Percentiles rank a stretch among this genome's conserved stretches.
phyloP scores from a whole-genome alignment of 2,888 invertebrate genomes.

The Podabrus alpinus region DNA sequence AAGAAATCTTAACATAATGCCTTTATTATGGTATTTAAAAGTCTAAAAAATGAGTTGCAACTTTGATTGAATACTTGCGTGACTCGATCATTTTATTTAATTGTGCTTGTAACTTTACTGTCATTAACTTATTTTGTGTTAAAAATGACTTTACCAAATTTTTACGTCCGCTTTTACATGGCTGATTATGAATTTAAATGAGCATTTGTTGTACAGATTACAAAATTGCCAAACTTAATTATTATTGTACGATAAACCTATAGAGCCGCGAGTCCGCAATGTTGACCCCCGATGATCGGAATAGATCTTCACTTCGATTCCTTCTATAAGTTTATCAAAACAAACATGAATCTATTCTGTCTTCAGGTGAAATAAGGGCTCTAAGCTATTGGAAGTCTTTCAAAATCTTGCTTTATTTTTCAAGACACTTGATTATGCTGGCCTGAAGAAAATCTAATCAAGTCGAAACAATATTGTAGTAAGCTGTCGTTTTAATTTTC shows the following conservation, averaged over 20 bases:
- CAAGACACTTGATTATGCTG: no score
- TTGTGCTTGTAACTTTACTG: constrained; percentile 21
- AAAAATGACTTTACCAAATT: constrained; percentile 23
- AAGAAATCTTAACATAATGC: constrained; percentile 25
- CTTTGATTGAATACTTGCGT: constrained; percentile 31
- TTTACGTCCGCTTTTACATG: constrained; percentile 22
- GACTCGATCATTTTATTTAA: constrained; percentile 34
- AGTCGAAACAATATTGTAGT: no score
- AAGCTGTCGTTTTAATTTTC: no score
- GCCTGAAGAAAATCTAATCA: no score
- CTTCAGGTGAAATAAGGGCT: no score
- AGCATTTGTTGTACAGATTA: not conserved
- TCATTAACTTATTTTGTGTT: constrained; percentile 22
- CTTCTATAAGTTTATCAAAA: no score
- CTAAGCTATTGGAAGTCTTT: no score
- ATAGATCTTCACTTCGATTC: not conserved
- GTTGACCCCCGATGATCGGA: not conserved
- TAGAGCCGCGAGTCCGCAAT: not conserved
- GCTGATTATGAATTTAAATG: constrained; percentile 19
- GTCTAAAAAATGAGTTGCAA: constrained; percentile 34
- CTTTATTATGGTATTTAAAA: constrained; percentile 29
- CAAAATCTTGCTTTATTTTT: no score
- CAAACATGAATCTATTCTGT: no score
- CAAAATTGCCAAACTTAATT: not conserved
- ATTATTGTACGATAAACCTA: not conserved